A percentile compares a stretch with the other conserved stretches of the same genome.
phyloP scores from a whole-genome alignment of 2,888 invertebrate genomes.

The Patella caerulea region DNA sequence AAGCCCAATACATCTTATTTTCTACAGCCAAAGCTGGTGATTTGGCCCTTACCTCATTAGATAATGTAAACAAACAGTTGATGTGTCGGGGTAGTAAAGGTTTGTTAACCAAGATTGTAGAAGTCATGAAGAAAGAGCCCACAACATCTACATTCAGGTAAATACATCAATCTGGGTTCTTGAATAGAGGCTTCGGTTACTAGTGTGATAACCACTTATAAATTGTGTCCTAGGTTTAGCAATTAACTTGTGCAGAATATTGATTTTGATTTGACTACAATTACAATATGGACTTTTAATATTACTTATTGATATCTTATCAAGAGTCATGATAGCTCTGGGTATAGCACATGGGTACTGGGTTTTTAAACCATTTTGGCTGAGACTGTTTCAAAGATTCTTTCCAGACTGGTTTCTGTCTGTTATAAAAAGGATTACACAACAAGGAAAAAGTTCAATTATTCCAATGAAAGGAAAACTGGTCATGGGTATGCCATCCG shows the following conservation, averaged over 20 bases:
- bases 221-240: too few relatives aligned
- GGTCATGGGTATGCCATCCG: too few relatives aligned
- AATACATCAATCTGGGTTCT: neutral
- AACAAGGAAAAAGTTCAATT: too few relatives aligned
- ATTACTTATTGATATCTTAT: too few relatives aligned
- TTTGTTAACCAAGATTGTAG: conserved; percentile 70
- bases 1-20: conserved; percentile 14
- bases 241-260: neutral
- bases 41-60: conserved; percentile 58
- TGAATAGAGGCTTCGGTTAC: neutral
- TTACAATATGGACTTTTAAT: too few relatives aligned
- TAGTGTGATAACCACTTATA: neutral
- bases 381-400: too few relatives aligned
- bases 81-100: conserved; percentile 71
- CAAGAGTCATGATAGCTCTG: too few relatives aligned
- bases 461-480: too few relatives aligned
- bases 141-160: conserved; percentile 71
- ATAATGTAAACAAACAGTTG: conserved; percentile 63
- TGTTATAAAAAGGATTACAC: too few relatives aligned
- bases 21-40: conserved; percentile 65
- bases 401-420: too few relatives aligned
- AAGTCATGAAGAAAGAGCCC: conserved; percentile 72
- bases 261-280: neutral
- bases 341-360: too few relatives aligned
- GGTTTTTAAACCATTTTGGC: too few relatives aligned